Conservation (phyloP, 1,140 invertebrate genomes). For the Sipha flava region DNA sequence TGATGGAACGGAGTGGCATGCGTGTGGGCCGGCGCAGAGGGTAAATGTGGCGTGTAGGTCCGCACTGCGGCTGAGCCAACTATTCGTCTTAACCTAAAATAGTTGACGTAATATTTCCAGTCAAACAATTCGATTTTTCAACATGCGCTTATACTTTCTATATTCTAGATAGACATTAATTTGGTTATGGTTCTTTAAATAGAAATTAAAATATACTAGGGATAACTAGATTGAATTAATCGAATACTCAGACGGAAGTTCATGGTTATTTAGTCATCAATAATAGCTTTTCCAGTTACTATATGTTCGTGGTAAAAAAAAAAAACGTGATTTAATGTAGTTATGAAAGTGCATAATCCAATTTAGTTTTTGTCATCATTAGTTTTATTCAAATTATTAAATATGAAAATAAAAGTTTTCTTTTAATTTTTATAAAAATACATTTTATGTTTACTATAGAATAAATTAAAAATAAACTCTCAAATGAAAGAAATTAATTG, state of each 20-base stretch:
- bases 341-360: not conserved
- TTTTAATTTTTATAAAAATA: too few relatives aligned
- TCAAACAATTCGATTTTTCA: not conserved
- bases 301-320: not conserved
- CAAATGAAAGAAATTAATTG: too few relatives aligned
- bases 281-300: not conserved
- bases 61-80: constrained; percentile 23
- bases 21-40: not conserved
- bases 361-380: not conserved
- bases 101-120: not conserved
- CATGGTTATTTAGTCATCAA: constrained; percentile 16
- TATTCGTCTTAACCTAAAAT: constrained; percentile 13
- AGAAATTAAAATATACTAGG: not conserved
- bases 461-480: too few relatives aligned
- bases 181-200: too few relatives aligned
- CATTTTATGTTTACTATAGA: too few relatives aligned
- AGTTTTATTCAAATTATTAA: not conserved
- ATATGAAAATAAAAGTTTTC: too few relatives aligned
- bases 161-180: too few relatives aligned
- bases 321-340: not conserved
- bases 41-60: constrained; percentile 3
- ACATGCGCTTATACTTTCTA: too few relatives aligned
- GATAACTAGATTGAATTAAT: not conserved
- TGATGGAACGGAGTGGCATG: not conserved
- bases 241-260: not conserved